These are phyloP conservation scores for Sparidentex hasta DNA, from an alignment of 2,797 vertebrate genomes.

Conservation along the genomic window DNA sequence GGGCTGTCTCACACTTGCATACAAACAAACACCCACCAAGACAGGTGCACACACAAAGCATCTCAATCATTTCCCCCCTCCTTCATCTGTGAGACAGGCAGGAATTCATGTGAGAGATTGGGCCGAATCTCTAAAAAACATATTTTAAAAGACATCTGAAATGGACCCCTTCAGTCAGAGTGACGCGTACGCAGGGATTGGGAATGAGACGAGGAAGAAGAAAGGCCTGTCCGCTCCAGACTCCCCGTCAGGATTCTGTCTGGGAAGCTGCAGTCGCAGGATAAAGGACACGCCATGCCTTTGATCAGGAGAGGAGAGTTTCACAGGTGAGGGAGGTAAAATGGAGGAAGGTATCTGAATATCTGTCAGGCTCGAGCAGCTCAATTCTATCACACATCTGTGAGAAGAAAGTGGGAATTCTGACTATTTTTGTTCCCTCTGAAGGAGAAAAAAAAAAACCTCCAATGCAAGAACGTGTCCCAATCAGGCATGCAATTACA, in stretches of 20 bases:
- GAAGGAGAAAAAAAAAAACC: constrained; percentile 31
- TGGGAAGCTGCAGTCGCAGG: constrained; percentile 68
- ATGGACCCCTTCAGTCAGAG: constrained; percentile 51
- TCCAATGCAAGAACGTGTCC: constrained; percentile 56
- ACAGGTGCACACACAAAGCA: constrained; percentile 15
- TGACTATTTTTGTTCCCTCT: constrained; percentile 52
- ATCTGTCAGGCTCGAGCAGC: constrained; percentile 65
- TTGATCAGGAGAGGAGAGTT: constrained; percentile 78
- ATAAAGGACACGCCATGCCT: constrained; percentile 76
- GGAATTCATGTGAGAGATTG: constrained; percentile 50
- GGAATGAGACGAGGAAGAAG: constrained; percentile 64
- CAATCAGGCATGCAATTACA: constrained; percentile 80
- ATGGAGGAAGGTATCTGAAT: constrained; percentile 73
- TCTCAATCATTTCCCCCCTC: constrained; percentile 10
- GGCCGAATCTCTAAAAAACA: constrained; percentile 52
- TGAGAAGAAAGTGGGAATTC: constrained; percentile 41
- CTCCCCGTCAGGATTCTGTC: constrained; percentile 69
- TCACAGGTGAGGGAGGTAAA: constrained; percentile 71
- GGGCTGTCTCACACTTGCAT: constrained; percentile 25
- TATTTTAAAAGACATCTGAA: constrained; percentile 29
- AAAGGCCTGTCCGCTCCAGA: constrained; percentile 70
- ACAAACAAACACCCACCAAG: constrained; percentile 46
- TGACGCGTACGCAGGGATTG: constrained; percentile 45
- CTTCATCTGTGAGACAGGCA: constrained; percentile 33
- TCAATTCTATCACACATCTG: constrained; percentile 60